Evolutionary conservation across 2,113 vertebrate species (phyloP).

Genomic region (Cisticola juncidis): DNA sequence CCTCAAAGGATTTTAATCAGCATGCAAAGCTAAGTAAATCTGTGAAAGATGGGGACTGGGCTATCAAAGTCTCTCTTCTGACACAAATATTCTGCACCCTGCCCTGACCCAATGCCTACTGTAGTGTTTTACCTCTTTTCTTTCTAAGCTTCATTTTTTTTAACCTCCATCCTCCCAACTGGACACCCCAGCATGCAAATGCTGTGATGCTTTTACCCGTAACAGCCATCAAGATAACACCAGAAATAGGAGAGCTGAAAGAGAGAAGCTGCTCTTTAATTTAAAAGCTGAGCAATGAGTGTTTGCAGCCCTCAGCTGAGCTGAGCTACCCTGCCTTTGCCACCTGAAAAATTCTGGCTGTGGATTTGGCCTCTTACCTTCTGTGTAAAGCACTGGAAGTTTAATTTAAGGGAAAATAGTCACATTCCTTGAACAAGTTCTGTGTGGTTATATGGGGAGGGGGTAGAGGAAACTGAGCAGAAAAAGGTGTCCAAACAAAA

Average conservation of each 20-base stretch:
- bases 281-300: not conserved
- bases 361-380: not conserved
- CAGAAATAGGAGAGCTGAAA: not conserved
- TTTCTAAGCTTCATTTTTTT: not conserved
- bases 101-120: not conserved
- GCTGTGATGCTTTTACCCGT: not conserved
- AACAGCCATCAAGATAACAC: not conserved
- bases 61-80: not conserved
- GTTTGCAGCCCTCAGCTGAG: not conserved
- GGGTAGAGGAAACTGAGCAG: not conserved
- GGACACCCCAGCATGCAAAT: not conserved
- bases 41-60: not conserved
- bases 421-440: not conserved
- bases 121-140: not conserved
- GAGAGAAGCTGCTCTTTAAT: not conserved
- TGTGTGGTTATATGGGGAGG: not conserved
- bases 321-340: not conserved
- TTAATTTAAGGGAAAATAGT: not conserved
- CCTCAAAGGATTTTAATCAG: conserved; percentile 29
- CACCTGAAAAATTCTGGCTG: not conserved
- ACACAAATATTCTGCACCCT: not conserved
- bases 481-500: not conserved
- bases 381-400: not conserved
- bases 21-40: not conserved
- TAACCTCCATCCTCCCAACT: not conserved